phyloP scores from a whole-genome alignment of 2,888 invertebrate species.

The Lissonota sp. region DNA sequence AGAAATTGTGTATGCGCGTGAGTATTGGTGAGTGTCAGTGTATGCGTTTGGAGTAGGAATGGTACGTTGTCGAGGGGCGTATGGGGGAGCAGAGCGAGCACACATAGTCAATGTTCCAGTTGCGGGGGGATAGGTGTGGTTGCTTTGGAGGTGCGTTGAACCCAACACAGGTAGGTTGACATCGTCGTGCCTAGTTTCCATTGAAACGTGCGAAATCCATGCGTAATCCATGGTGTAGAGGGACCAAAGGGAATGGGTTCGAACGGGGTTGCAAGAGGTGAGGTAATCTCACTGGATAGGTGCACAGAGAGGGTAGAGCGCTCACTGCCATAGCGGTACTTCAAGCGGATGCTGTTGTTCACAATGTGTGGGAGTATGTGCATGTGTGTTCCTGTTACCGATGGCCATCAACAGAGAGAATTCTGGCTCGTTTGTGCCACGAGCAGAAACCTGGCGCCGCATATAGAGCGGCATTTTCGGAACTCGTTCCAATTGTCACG shows the following conservation, averaged over 20 bases:
- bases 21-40: conserved; percentile 63
- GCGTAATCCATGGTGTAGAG: conserved; percentile 75
- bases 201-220: conserved; percentile 81
- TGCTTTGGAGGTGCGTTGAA: conserved; percentile 83
- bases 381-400: conserved; percentile 25
- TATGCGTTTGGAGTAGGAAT: no score
- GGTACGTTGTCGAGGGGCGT: no score
- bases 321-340: conserved; percentile 8
- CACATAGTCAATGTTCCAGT: conserved; percentile 78
- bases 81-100: conserved; percentile 67
- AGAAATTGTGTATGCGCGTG: conserved; percentile 59
- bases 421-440: conserved; percentile 45
- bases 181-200: conserved; percentile 80
- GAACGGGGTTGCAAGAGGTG: conserved; percentile 12
- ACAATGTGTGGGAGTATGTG: conserved; percentile 6
- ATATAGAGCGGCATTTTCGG: conserved; percentile 43
- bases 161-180: conserved; percentile 82
- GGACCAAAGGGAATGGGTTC: conserved; percentile 42
- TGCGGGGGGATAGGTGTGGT: conserved; percentile 82
- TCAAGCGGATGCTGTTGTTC: conserved; percentile 20
- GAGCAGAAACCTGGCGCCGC: conserved; percentile 5
- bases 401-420: conserved; percentile 50
- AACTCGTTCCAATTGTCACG: conserved; percentile 34
- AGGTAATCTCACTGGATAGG: conserved; percentile 61
- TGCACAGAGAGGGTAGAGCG: conserved; percentile 51